Conservation (phyloP, 2,113 vertebrate genomes). For the Heterochromis multidens region DNA sequence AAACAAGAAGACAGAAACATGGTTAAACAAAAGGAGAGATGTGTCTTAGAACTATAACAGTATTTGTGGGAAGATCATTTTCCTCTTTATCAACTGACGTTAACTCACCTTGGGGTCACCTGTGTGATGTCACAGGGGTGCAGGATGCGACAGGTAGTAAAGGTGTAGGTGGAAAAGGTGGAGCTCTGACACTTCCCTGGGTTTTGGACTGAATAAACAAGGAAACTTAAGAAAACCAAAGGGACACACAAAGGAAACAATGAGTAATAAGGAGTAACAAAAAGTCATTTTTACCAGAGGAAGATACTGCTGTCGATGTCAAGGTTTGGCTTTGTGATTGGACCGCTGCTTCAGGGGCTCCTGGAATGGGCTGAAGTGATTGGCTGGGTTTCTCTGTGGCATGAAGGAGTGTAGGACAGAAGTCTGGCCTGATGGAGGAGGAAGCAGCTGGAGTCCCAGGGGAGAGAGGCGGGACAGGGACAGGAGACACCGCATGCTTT, state of each 20-base stretch:
- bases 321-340: slow-evolving; percentile 66
- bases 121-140: slow-evolving; percentile 94
- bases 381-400: not conserved
- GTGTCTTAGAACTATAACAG: not conserved
- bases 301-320: slow-evolving; percentile 41
- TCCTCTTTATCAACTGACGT: not conserved
- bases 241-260: not conserved
- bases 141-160: slow-evolving; percentile 94
- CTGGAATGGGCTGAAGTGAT: slow-evolving; percentile 24
- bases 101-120: slow-evolving; percentile 86
- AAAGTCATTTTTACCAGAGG: slow-evolving; percentile 34
- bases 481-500: not conserved
- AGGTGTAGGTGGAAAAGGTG: slow-evolving; percentile 95
- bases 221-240: not conserved
- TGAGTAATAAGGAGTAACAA: not conserved
- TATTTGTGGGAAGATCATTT: not conserved
- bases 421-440: not conserved
- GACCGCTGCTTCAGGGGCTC: slow-evolving; percentile 35
- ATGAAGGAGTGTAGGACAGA: not conserved
- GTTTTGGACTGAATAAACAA: slow-evolving; percentile 78
- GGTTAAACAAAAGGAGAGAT: not conserved
- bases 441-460: not conserved
- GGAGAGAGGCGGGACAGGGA: not conserved
- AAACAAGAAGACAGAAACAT: not conserved
- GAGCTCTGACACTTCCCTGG: slow-evolving; percentile 92